Evolutionary conservation across 2,797 vertebrate genomes (phyloP), one percentile per base, ranked within the genome.

Genomic region (Lepidocolaptes lacrymiger): DNA sequence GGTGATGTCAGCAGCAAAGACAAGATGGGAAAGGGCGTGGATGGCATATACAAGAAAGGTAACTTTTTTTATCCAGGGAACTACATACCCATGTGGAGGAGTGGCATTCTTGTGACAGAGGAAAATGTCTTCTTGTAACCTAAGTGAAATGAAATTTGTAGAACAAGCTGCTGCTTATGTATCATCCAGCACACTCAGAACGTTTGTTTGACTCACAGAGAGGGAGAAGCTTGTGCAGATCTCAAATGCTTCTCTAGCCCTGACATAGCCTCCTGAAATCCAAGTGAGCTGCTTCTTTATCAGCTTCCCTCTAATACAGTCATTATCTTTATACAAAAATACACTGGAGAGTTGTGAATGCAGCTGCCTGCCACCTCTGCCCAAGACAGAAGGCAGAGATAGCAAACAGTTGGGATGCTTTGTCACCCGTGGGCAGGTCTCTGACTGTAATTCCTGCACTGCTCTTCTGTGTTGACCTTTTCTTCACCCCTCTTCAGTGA

Each of bases 1-100:
- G 99, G 99, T 27, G 99, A 99, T 56, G 99, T 99, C 94, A 99
- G 98, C 98, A 99, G 98, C 98, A 99, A 99, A 89, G 99, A 99
- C 88, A 99, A 99, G 96, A 99, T 99, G 99, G 99, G 99, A 52
- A 99, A 99, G 94, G 99, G 99, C 7, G 99, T 99, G 2, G 99
- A 99, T 93, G 98, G 98, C 49, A 98, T 98, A 46, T 99, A 99
- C 88, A 99, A 98, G 97, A 99, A 99, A 99, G 99, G 99, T 99
- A 97, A 96, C 6, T 84, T 46, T 19, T 39, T 74, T 88, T 15
- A 7, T 88, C 48, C 27, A 6, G 12, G 5, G 30, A 55, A 19
- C 4, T 62, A 6, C 17, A 6, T 15, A 4, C 8, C 10, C 30
- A 5, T 69, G 51, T 69, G 43, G 62, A 73, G 56, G 75, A 86